Evolutionary conservation across 2,797 vertebrate genomes (phyloP).

Genomic region (Triplophysa yarkandensis): DNA sequence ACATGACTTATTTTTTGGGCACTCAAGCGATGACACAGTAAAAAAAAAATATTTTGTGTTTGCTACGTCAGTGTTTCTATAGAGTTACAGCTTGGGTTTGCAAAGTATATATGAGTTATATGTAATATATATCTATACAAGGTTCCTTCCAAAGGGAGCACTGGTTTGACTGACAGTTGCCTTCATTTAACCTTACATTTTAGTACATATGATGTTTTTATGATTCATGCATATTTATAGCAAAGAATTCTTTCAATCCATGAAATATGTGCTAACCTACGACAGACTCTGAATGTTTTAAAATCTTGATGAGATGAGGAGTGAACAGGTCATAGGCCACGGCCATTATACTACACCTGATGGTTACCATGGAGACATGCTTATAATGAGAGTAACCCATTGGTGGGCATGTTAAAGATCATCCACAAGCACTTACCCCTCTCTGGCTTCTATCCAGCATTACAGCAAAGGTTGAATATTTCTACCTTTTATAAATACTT

Average conservation of each 20-base stretch:
- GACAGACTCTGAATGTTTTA: constrained; percentile 42
- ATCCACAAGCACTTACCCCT: constrained; percentile 24
- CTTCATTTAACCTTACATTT: too few species aligned
- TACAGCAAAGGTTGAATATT: too few species aligned
- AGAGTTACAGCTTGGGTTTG: too few species aligned
- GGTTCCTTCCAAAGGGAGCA: neutral
- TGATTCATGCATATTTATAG: too few species aligned
- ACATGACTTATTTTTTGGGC: too few species aligned
- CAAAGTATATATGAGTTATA: neutral
- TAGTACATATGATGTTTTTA: too few species aligned
- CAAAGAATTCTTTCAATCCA: too few species aligned
- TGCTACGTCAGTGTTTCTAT: too few species aligned
- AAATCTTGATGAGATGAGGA: constrained; percentile 63
- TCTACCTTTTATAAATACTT: constrained; percentile 3
- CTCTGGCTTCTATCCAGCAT: constrained; percentile 4
- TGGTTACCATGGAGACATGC: constrained; percentile 60
- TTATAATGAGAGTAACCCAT: constrained; percentile 61
- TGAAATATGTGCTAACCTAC: neutral
- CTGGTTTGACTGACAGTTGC: neutral
- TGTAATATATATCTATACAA: neutral
- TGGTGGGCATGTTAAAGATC: constrained; percentile 63
- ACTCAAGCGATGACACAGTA: too few species aligned
- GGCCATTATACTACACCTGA: constrained; percentile 64
- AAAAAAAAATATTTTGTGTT: too few species aligned
- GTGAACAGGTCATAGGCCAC: constrained; percentile 61